Conservation (phyloP, 2,113 vertebrate species). For the Podarcis muralis region DNA sequence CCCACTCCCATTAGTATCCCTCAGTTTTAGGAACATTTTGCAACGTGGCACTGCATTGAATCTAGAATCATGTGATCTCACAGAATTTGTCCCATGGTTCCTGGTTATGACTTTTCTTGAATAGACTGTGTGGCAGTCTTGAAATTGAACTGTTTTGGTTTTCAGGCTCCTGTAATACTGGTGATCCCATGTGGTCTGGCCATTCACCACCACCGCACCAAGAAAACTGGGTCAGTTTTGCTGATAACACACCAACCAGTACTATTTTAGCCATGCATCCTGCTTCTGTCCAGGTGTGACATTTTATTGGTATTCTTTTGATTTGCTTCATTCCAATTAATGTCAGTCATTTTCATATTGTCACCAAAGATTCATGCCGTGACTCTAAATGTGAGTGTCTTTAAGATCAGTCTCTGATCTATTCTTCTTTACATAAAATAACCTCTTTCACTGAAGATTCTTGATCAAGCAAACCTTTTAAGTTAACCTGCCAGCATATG, state of each 20-base stretch:
- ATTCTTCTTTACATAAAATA: constrained; percentile 48
- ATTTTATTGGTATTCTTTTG: constrained; percentile 83
- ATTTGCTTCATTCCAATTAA: constrained; percentile 79
- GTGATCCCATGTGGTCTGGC: constrained; percentile 91
- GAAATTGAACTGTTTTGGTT: constrained; percentile 66
- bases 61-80: neutral
- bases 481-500: constrained; percentile 40
- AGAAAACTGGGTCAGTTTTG: constrained; percentile 99
- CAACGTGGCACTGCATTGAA: neutral
- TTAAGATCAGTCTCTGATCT: constrained; percentile 38
- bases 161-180: constrained; percentile 80
- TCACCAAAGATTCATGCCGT: constrained; percentile 61
- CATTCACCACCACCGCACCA: constrained; percentile 94
- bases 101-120: neutral
- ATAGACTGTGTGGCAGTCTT: constrained; percentile 37
- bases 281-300: constrained; percentile 96
- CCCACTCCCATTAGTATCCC: too few relatives aligned
- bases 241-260: constrained; percentile 97
- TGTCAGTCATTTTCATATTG: constrained; percentile 61
- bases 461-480: constrained; percentile 40
- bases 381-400: constrained; percentile 54
- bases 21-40: neutral
- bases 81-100: neutral
- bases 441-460: constrained; percentile 46
- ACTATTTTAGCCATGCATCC: constrained; percentile 94